Conservation (phyloP, 2,113 vertebrate species). For the Heterotis niloticus region DNA sequence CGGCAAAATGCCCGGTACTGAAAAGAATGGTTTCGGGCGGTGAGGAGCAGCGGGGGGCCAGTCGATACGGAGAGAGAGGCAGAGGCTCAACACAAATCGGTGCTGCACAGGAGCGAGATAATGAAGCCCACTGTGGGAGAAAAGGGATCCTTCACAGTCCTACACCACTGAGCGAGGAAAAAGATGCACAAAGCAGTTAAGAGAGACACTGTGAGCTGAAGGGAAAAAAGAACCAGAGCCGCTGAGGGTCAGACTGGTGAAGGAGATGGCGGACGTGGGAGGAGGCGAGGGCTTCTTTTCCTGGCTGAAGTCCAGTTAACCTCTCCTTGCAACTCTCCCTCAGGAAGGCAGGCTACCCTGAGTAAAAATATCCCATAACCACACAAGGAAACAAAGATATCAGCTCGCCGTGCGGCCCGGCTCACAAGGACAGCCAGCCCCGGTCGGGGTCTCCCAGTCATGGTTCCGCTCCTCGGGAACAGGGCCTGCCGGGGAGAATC, state of each 20-base stretch:
- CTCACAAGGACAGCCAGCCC: constrained; percentile 60
- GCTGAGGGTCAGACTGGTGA: constrained; percentile 40
- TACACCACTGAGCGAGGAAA: constrained; percentile 45
- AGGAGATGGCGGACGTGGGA: constrained; percentile 31
- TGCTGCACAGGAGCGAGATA: constrained; percentile 35
- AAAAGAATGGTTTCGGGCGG: constrained; percentile 40
- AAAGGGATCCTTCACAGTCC: constrained; percentile 42
- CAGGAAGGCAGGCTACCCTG: constrained; percentile 60
- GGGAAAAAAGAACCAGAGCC: constrained; percentile 21
- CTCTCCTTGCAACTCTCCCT: constrained; percentile 45
- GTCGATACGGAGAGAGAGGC: constrained; percentile 1
- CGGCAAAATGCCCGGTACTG: constrained; percentile 60
- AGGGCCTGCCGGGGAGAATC: background rate
- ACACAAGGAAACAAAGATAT: constrained; percentile 67
- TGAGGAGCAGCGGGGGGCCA: constrained; percentile 32
- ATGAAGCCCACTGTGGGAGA: constrained; percentile 42
- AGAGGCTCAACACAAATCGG: constrained; percentile 21
- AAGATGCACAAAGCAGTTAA: constrained; percentile 41
- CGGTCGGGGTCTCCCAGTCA: background rate
- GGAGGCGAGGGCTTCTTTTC: constrained; percentile 46
- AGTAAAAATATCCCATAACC: constrained; percentile 75
- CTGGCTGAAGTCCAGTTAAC: constrained; percentile 61
- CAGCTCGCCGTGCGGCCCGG: constrained; percentile 52
- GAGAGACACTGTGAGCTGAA: constrained; percentile 24
- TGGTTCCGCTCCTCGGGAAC: background rate